A percentile compares a stretch with the other conserved stretches of the same genome.
Evolutionary conservation across 92 coral and sea anemone species (phyloP).

Genomic region (Epizoanthus stellaris): DNA sequence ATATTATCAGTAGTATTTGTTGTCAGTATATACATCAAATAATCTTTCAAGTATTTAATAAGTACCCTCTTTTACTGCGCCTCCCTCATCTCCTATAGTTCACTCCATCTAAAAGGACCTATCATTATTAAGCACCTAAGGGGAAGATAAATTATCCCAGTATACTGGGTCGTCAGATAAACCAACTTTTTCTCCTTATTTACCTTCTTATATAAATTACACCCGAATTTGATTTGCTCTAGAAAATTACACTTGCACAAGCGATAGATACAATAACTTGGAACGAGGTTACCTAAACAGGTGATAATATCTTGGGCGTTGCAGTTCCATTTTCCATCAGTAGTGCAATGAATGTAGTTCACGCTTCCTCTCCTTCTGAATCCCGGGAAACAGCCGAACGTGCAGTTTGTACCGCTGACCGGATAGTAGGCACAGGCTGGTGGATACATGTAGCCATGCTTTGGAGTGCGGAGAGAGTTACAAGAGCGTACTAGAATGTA

Average conservation of each 20-base stretch:
- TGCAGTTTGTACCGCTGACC: slow-evolving; percentile 51
- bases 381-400: slow-evolving; percentile 41
- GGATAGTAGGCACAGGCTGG: slow-evolving; percentile 56
- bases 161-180: no score
- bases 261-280: no score
- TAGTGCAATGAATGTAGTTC: slow-evolving; percentile 25
- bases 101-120: no score
- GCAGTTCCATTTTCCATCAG: slow-evolving; percentile 39
- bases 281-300: slow-evolving; percentile 26
- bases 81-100: no score
- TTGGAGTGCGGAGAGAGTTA: slow-evolving; percentile 47
- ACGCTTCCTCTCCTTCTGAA: slow-evolving; percentile 11
- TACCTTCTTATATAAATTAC: no score
- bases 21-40: no score
- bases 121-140: no score
- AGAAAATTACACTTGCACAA: neutral
- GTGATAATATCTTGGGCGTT: slow-evolving; percentile 14
- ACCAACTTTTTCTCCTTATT: no score
- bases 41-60: no score
- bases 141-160: no score
- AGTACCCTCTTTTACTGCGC: no score
- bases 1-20: no score
- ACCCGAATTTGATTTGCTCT: neutral
- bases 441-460: slow-evolving; percentile 69
- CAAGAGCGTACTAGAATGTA: slow-evolving; percentile 51